A percentile compares a stretch with the other conserved stretches of the same genome.
These are phyloP conservation scores for Pungitius pungitius DNA, from an alignment of 2,113 vertebrate species.

Conservation along the genomic window DNA sequence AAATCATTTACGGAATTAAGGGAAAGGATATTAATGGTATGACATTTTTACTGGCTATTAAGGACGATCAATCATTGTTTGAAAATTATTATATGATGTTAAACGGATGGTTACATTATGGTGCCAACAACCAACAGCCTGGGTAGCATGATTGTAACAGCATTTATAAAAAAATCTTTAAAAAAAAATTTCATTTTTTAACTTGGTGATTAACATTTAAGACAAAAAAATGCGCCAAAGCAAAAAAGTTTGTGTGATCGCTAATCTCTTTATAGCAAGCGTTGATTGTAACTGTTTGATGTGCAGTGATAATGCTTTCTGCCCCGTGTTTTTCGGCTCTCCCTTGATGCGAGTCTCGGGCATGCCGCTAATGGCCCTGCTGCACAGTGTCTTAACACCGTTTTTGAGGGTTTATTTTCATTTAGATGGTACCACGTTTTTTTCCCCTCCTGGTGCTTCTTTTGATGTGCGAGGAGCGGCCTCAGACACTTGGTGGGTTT, in stretches of 20 bases:
- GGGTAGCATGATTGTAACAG: neutral
- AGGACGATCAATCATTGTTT: neutral
- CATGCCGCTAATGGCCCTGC: constrained; percentile 62
- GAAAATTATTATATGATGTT: neutral
- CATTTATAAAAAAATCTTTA: neutral
- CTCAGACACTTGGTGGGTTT: constrained; percentile 67
- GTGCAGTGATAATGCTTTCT: constrained; percentile 42
- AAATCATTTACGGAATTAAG: neutral
- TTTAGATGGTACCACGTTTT: constrained; percentile 70
- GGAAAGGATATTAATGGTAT: neutral
- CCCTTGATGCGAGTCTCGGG: constrained; percentile 44
- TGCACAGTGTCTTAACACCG: constrained; percentile 59
- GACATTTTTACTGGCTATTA: neutral
- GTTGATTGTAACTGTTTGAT: constrained; percentile 56
- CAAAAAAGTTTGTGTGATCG: too few species aligned
- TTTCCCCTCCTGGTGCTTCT: constrained; percentile 62
- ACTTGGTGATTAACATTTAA: too few species aligned
- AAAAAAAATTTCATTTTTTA: too few species aligned
- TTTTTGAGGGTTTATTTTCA: constrained; percentile 77
- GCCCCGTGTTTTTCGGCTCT: constrained; percentile 34
- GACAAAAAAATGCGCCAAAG: too few species aligned
- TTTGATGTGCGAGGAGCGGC: constrained; percentile 76
- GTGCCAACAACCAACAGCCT: neutral
- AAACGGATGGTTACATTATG: neutral
- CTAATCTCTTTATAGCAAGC: too few species aligned